phyloP scores from a whole-genome alignment of 2,113 vertebrate genomes.

The Rhinolophus sinicus region DNA sequence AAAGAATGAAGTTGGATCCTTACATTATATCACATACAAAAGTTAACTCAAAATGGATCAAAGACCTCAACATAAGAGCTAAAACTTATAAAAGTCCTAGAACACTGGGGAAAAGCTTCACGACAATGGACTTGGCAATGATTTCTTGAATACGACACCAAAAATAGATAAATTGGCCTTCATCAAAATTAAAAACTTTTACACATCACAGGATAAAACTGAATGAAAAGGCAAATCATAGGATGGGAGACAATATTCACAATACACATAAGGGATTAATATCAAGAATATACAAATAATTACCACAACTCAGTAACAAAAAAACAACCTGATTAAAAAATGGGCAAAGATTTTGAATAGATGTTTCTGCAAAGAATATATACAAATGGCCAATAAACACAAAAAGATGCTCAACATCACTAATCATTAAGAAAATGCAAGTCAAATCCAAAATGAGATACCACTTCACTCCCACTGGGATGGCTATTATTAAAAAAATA shows the following conservation, averaged over 20 bases:
- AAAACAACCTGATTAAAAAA: conserved; percentile 14
- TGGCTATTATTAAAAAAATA: background rate
- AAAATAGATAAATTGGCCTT: background rate
- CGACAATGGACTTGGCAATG: background rate
- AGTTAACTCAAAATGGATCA: conserved; percentile 1
- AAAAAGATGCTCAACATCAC: background rate
- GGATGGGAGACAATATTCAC: background rate
- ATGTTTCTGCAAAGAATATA: background rate
- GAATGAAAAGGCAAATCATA: background rate
- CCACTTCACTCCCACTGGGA: background rate
- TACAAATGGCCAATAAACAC: background rate
- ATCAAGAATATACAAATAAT: background rate
- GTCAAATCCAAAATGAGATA: conserved; percentile 28
- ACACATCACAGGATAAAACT: background rate
- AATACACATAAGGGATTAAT: background rate
- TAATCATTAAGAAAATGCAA: background rate
- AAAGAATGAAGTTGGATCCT: background rate
- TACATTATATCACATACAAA: background rate
- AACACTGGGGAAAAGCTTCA: background rate
- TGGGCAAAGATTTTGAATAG: background rate
- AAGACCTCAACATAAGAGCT: background rate
- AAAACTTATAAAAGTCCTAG: background rate
- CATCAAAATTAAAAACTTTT: conserved; percentile 10
- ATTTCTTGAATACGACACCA: background rate
- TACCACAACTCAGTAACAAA: background rate